These are phyloP conservation scores for Zeuzera pyrina DNA, from an alignment of 2,888 invertebrate species.

Conservation along the genomic window DNA sequence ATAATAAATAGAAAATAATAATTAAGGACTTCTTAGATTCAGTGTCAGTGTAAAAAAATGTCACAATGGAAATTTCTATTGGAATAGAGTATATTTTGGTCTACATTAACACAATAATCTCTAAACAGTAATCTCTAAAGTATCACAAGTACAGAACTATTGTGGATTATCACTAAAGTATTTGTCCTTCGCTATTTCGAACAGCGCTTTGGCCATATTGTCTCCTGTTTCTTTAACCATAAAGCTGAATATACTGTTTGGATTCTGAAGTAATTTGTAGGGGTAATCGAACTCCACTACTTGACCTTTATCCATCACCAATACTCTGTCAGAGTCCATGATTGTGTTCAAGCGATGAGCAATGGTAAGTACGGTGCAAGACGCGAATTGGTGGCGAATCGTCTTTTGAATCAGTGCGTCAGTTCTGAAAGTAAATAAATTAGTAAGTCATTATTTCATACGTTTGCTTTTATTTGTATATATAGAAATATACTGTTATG, in stretches of 20 bases:
- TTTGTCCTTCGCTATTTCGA: slow-evolving; percentile 46
- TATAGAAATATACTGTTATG: no score
- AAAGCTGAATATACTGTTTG: slow-evolving; percentile 72
- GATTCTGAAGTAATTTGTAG: slow-evolving; percentile 71
- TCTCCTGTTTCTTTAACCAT: slow-evolving; percentile 81
- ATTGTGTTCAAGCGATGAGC: slow-evolving; percentile 93
- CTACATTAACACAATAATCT: not conserved
- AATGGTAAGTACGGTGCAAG: slow-evolving; percentile 90
- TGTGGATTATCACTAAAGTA: slow-evolving; percentile 29
- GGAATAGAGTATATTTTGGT: no score
- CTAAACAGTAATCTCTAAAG: not conserved
- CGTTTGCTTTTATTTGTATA: no score
- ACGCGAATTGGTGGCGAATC: slow-evolving; percentile 81
- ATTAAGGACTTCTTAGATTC: no score
- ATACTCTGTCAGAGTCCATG: slow-evolving; percentile 90
- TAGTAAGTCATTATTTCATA: no score
- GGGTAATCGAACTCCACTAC: slow-evolving; percentile 82
- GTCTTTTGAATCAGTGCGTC: slow-evolving; percentile 88
- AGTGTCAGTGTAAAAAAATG: no score
- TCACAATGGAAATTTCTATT: no score
- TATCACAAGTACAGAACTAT: slow-evolving; percentile 5
- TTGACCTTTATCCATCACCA: slow-evolving; percentile 87
- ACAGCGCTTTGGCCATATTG: slow-evolving; percentile 39
- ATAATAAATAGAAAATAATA: no score
- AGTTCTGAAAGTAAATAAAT: slow-evolving; percentile 48